These are phyloP conservation scores for Smithornis capensis DNA, from an alignment of 2,113 vertebrate genomes.

Conservation along the genomic window DNA sequence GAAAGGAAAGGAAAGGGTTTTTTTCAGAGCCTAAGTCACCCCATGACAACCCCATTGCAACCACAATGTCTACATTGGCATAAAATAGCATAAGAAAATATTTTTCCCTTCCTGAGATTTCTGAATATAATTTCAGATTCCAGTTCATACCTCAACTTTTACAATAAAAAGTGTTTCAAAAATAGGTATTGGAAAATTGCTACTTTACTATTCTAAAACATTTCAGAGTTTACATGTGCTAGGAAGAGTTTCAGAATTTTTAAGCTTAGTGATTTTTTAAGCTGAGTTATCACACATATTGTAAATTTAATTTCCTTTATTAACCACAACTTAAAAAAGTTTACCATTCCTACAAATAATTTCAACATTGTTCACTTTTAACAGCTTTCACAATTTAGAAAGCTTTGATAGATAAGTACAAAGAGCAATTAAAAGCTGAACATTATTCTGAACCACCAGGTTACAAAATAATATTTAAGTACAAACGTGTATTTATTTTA, in stretches of 20 bases:
- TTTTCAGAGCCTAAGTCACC: no score
- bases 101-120: not conserved
- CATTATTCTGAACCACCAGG: slow-evolving; percentile 36
- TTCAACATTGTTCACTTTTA: slow-evolving; percentile 62
- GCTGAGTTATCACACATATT: not conserved
- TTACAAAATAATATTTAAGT: slow-evolving; percentile 49
- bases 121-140: not conserved
- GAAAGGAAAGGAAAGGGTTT: no score
- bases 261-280: not conserved
- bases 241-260: not conserved
- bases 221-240: not conserved
- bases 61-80: not conserved
- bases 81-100: not conserved
- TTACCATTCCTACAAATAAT: not conserved
- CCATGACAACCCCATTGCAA: not conserved
- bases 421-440: slow-evolving; percentile 39
- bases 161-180: not conserved
- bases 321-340: not conserved
- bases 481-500: slow-evolving; percentile 37
- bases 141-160: not conserved
- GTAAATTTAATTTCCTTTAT: not conserved
- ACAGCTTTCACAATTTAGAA: slow-evolving; percentile 41
- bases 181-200: not conserved
- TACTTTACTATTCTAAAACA: not conserved
- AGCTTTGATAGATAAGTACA: slow-evolving; percentile 55